Evolutionary conservation across 2,888 invertebrate genomes (phyloP), one percentile per base, ranked within the genome.

Genomic region (Thereva unica): DNA sequence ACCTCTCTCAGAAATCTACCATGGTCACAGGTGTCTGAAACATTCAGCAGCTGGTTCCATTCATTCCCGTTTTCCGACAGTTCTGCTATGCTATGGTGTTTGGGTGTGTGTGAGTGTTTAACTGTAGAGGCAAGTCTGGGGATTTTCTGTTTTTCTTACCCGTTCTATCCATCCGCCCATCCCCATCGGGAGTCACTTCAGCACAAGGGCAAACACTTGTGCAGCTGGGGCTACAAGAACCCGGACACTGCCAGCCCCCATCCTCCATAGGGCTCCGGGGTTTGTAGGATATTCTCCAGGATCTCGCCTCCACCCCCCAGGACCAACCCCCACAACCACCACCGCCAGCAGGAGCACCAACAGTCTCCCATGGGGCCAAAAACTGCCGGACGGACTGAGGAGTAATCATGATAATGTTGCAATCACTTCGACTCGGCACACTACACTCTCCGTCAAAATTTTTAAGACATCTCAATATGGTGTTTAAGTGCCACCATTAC

Each of bases 11-110:
- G 5, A 50, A 68, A 67, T 67, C 57, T 67, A 64, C 64, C 67
- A 55, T 67, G 69, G 71, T 71, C 71, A 68, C 71, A 71, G 71
- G 71, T 71, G 71, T 70, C 66, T 64, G 41, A 67, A 71, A 71
- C 69, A 70, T 64, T 57, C 64, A 67, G 64, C 71, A 71, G 69
- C 69, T 71, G 71, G 50, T 63, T 63, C 67, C 65, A 68, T 67
- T 66, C 65, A 68, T 68, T 68, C 68, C 44, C 49, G 61, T 68
- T 64, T 67, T 66, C 61, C 64, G 65, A 70, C 55, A 68, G 57
- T 61, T 63, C 52, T 47, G 45, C 45, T 23, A 23, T 23, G 23
- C 23, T 23, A 23, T 23, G 23, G 56, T 49, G 49, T 37, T 40
- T 56, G 57, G 49, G 49, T 66, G 56, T 56, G 57, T 56, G 49